phyloP scores from a whole-genome alignment of 1,140 invertebrate species.

The Argopecten irradians region DNA sequence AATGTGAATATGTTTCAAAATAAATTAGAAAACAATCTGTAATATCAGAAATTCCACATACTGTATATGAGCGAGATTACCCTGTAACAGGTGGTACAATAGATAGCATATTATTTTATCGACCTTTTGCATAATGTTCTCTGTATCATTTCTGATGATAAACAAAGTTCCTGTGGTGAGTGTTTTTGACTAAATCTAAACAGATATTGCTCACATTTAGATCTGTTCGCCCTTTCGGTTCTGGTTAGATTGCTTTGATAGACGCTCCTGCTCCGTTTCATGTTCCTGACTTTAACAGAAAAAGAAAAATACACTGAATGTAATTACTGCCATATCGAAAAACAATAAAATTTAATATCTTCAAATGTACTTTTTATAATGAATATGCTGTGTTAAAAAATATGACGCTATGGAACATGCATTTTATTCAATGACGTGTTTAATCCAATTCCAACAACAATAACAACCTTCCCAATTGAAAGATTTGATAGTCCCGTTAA shows the following conservation, averaged over 20 bases:
- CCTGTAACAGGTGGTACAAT: neutral
- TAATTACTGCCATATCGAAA: too few species aligned
- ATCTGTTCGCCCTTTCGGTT: neutral
- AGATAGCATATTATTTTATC: neutral
- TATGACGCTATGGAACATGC: too few species aligned
- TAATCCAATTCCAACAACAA: too few species aligned
- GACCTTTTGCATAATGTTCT: neutral
- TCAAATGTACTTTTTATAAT: too few species aligned
- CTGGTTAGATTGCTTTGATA: neutral
- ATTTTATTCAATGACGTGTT: too few species aligned
- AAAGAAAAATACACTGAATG: neutral
- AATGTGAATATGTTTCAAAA: neutral
- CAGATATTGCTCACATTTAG: neutral
- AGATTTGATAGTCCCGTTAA: too few species aligned
- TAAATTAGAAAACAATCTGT: neutral
- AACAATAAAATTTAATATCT: too few species aligned
- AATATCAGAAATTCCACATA: neutral
- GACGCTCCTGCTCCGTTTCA: neutral
- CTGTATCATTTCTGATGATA: neutral
- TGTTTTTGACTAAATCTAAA: neutral
- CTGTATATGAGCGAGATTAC: neutral
- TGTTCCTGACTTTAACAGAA: neutral
- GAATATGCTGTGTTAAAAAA: too few species aligned
- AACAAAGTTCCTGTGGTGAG: neutral
- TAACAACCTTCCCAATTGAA: too few species aligned